These are phyloP conservation scores for Danio rerio DNA, from an alignment of 2,113 vertebrate species.

Conservation along the genomic window DNA sequence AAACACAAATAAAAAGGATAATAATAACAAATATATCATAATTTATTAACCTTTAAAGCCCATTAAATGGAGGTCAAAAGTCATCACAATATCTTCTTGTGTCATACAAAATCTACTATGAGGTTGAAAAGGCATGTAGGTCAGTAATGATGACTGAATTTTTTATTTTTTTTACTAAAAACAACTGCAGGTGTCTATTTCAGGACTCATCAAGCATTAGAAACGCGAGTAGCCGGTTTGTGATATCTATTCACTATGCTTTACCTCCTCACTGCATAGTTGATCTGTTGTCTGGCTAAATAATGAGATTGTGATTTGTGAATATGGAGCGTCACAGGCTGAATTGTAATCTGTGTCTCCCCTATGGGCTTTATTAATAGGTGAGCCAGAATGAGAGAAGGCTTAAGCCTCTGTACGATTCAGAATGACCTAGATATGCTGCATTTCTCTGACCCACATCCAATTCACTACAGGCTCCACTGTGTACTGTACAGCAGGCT, in stretches of 20 bases:
- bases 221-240: not conserved
- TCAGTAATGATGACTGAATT: no score
- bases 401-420: slow-evolving; percentile 37
- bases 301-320: slow-evolving; percentile 22
- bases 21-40: no score
- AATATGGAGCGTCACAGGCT: slow-evolving; percentile 14
- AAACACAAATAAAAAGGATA: no score
- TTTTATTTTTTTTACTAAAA: no score
- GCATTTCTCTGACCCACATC: slow-evolving; percentile 51
- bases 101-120: no score
- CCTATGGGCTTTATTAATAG: slow-evolving; percentile 31
- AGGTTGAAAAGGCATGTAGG: no score
- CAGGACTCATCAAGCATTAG: not conserved
- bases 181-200: not conserved
- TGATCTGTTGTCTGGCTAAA: slow-evolving; percentile 25
- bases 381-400: slow-evolving; percentile 38
- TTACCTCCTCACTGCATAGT: slow-evolving; percentile 12
- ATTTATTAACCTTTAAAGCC: no score
- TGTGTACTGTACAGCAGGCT: slow-evolving; percentile 19
- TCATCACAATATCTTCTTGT: no score
- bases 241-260: not conserved
- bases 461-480: slow-evolving; percentile 28
- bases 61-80: no score
- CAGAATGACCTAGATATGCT: slow-evolving; percentile 51
- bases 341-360: slow-evolving; percentile 35